Evolutionary conservation across 2,888 invertebrate species (phyloP), one percentile per base, ranked within the genome.

Genomic region (Volucella inflata): DNA sequence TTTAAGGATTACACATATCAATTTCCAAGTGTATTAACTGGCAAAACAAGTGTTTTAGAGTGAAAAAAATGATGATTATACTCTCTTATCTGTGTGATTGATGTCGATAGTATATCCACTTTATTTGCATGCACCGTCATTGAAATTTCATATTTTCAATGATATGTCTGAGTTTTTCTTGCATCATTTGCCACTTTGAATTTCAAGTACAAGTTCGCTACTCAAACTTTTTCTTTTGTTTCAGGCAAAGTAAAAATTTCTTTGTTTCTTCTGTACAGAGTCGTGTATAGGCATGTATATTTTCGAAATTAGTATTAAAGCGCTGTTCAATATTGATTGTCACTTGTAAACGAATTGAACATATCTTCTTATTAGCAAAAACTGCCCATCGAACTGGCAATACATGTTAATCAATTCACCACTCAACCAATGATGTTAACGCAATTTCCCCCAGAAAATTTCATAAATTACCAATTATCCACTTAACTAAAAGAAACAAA

Each of bases 391-490:
- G 8, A 42, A 42, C 55, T 38, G 21, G 16, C 57, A 16, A 8
- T 40, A 36, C 65, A 65, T 53, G 30, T 48, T 12, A 64, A 84
- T 79, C 72, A 68, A 17, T 48, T 12, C 70, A 84, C 75, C 72
- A 68, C 62, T 55, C 62, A 38, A 60, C 78, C 74, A 79, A 79
- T 70, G 51, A 79, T 70, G 68, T 83, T 48, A 64, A 75, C 74
- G 83, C 79, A 64, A 16, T 75, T 65, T 75, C 70, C 75, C 80
- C 57, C 75, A 57, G 70, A 51, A 68, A 68, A 75, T 65, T 75
- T 80, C 59, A 80, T 84, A 84, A 80, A 84, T 75, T 75, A 84
- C 80, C 84, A 80, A 84, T 80, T 84, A 84, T 80, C 84, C 84
- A 80, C 80, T 84, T 80, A 84, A 67, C 60, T 59, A 48, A 51